Evolutionary conservation across 2,888 invertebrate species (phyloP).

Genomic region (Pollenia griseotomentosa): DNA sequence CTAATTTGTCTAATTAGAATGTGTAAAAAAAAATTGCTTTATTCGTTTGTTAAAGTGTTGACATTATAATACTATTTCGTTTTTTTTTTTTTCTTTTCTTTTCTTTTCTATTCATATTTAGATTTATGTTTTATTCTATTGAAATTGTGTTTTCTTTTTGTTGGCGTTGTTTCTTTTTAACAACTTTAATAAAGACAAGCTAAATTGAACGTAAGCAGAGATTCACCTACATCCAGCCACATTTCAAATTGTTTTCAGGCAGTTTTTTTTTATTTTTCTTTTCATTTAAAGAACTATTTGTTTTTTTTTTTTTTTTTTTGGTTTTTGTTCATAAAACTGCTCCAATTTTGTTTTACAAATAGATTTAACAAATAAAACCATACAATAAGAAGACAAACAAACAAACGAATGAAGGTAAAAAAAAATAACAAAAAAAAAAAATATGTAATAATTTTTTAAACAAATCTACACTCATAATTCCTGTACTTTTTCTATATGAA

Average conservation of each 20-base stretch:
- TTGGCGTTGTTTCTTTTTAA: neutral
- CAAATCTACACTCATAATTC: constrained; percentile 67
- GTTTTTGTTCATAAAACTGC: constrained; percentile 53
- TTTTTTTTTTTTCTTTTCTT: constrained; percentile 20
- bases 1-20: constrained; percentile 45
- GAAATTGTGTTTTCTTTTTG: constrained; percentile 1
- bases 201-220: constrained; percentile 68
- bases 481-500: constrained; percentile 43
- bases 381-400: constrained; percentile 52
- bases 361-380: constrained; percentile 65
- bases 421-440: too few species aligned
- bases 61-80: constrained; percentile 5
- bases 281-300: neutral
- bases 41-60: constrained; percentile 28
- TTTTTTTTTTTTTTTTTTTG: too few species aligned
- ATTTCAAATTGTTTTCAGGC: constrained; percentile 30
- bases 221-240: constrained; percentile 54
- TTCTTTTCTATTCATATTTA: constrained; percentile 6
- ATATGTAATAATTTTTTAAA: constrained; percentile 60
- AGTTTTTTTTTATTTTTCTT: constrained; percentile 7
- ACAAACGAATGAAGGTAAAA: neutral
- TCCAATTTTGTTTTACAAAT: constrained; percentile 62
- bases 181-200: constrained; percentile 55
- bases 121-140: constrained; percentile 37
- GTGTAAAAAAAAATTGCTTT: neutral